Evolutionary conservation across 2,113 vertebrate genomes (phyloP).

Genomic region (Aptenodytes forsteri): DNA sequence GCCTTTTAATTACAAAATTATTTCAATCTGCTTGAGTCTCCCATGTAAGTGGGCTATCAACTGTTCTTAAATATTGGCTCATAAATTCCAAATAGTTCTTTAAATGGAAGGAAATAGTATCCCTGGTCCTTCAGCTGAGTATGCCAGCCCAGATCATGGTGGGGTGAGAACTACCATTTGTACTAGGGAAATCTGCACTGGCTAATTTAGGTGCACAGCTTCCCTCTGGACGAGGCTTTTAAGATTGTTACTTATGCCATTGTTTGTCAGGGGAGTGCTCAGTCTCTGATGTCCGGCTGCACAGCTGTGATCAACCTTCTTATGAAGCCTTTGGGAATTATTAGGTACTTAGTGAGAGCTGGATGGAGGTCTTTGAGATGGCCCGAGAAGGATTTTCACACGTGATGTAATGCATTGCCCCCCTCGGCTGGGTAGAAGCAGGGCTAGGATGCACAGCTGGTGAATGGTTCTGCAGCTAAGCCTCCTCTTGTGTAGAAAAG

Average conservation of each 20-base stretch:
- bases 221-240: not conserved
- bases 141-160: not conserved
- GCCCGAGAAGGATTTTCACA: not conserved
- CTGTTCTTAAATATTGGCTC: slow-evolving; percentile 1
- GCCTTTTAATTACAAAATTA: slow-evolving; percentile 41
- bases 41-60: not conserved
- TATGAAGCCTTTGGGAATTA: not conserved
- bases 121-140: not conserved
- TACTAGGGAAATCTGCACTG: not conserved
- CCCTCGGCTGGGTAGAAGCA: not conserved
- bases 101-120: not conserved
- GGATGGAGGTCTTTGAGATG: not conserved
- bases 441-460: not conserved
- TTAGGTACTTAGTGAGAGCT: not conserved
- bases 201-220: not conserved
- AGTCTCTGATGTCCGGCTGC: not conserved
- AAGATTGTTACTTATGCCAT: not conserved
- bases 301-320: not conserved
- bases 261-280: not conserved
- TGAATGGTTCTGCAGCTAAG: not conserved
- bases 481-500: not conserved
- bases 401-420: not conserved
- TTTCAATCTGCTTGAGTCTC: not conserved
- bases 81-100: not conserved
- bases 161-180: not conserved